A percentile compares a stretch with the other conserved stretches of the same genome.
These are phyloP conservation scores for Pipistrellus nathusii DNA, from an alignment of 2,797 vertebrate genomes.

Conservation along the genomic window DNA sequence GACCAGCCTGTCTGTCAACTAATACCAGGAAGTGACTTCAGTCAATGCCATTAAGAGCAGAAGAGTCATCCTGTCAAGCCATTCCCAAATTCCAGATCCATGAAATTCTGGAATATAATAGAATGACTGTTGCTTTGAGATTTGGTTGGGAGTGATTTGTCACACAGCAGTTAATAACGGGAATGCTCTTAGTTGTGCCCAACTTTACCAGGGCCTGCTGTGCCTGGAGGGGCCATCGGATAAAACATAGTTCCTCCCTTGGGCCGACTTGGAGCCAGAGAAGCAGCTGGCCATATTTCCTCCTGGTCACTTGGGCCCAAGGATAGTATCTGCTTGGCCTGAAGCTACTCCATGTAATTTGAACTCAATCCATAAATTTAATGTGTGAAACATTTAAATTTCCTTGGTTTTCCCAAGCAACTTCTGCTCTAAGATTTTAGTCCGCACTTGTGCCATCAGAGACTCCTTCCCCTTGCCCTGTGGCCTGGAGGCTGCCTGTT, in stretches of 20 bases:
- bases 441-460: neutral
- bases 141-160: neutral
- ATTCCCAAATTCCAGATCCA: neutral
- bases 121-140: neutral
- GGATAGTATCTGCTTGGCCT: neutral
- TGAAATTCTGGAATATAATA: neutral
- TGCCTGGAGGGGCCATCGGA: neutral
- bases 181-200: neutral
- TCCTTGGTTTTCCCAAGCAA: conserved; percentile 9
- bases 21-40: neutral
- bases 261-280: neutral
- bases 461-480: neutral
- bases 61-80: neutral
- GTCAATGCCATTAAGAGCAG: neutral
- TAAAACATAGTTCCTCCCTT: neutral
- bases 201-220: neutral
- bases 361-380: conserved; percentile 15
- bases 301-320: neutral
- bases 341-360: neutral
- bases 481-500: neutral
- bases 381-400: neutral
- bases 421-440: neutral
- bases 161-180: neutral
- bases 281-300: neutral
- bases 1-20: neutral